phyloP scores from a whole-genome alignment of 2,113 vertebrate genomes.

The Actenoides hombroni region DNA sequence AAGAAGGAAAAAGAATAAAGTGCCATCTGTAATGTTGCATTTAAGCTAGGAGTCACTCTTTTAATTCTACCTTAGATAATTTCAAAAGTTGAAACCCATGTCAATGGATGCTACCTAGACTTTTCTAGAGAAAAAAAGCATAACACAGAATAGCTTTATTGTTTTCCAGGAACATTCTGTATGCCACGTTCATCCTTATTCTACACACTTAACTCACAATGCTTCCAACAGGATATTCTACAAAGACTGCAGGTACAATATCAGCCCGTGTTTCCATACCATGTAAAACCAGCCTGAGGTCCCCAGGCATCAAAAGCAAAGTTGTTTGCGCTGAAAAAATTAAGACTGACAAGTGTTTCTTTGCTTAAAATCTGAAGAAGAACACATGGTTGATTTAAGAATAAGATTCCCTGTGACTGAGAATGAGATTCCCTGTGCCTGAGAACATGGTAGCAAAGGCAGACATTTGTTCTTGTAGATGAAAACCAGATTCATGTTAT shows the following conservation, averaged over 20 bases:
- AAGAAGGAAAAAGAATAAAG: neutral
- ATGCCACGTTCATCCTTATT: neutral
- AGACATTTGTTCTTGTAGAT: neutral
- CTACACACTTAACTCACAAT: neutral
- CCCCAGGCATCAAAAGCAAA: neutral
- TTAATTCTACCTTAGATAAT: neutral
- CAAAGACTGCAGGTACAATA: neutral
- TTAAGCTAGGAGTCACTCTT: neutral
- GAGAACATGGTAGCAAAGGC: neutral
- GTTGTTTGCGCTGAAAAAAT: neutral
- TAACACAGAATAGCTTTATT: rapidly evolving
- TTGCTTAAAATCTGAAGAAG: constrained; percentile 25
- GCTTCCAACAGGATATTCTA: neutral
- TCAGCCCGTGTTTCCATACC: neutral
- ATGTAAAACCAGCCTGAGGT: neutral
- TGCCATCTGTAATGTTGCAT: neutral
- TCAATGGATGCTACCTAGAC: neutral
- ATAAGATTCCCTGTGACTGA: neutral
- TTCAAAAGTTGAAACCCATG: neutral
- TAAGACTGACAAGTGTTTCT: neutral
- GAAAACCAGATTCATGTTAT: neutral
- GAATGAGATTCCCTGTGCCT: neutral
- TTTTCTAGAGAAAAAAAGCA: neutral
- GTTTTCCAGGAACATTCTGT: neutral
- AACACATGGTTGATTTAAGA: neutral